Evolutionary conservation across 1,140 invertebrate species (phyloP).

Genomic region (Cecropterus lyciades): DNA sequence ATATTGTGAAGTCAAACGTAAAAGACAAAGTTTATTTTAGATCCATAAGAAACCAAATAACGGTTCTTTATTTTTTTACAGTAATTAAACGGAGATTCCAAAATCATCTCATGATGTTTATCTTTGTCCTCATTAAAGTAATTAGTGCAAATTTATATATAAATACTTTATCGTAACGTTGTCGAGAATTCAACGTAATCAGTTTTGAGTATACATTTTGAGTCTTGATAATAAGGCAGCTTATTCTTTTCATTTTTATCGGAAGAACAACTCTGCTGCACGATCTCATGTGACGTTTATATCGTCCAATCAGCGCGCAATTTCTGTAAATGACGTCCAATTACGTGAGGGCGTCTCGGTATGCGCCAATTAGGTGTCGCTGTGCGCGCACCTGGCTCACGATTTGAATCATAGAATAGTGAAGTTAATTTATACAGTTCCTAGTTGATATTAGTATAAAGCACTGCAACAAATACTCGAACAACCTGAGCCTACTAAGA

Average conservation of each 20-base stretch:
- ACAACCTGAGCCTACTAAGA: neutral
- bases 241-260: conserved; percentile 14
- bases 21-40: neutral
- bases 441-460: neutral
- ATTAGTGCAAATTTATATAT: conserved; percentile 16
- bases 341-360: conserved; percentile 69
- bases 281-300: conserved; percentile 56
- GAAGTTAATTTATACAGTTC: neutral
- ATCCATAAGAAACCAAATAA: conserved; percentile 15
- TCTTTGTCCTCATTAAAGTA: conserved; percentile 14
- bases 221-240: conserved; percentile 14
- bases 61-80: neutral
- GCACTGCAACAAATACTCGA: neutral
- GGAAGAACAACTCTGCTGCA: conserved; percentile 9
- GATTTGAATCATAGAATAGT: conserved; percentile 42
- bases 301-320: conserved; percentile 65
- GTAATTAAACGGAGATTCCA: neutral
- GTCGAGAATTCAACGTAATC: conserved; percentile 4
- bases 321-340: conserved; percentile 74
- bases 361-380: conserved; percentile 72
- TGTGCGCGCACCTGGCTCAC: conserved; percentile 70
- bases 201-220: conserved; percentile 7
- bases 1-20: neutral
- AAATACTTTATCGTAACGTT: conserved; percentile 8
- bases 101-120: neutral